Percentiles rank a stretch among this genome's conserved stretches.
phyloP scores from a whole-genome alignment of 2,113 vertebrate species.

The Proteles cristata region DNA sequence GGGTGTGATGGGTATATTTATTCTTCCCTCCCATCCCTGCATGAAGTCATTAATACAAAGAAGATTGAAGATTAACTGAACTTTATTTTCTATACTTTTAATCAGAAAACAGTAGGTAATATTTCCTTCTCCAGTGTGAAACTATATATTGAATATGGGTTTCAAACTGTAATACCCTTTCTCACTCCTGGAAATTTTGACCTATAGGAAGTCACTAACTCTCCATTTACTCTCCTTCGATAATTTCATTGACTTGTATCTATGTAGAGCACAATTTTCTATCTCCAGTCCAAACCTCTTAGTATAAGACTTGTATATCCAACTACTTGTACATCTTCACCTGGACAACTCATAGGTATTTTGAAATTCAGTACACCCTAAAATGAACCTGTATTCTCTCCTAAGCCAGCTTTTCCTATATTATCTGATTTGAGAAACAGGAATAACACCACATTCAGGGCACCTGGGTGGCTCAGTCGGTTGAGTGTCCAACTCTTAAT shows the following conservation, averaged over 20 bases:
- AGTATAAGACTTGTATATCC: background rate
- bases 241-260: background rate
- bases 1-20: background rate
- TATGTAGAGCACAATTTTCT: background rate
- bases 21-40: background rate
- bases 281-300: background rate
- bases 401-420: background rate
- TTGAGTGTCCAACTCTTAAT: no score
- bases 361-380: background rate
- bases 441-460: background rate
- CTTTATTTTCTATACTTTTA: background rate
- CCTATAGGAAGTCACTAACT: background rate
- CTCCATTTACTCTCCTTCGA: background rate
- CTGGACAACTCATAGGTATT: background rate
- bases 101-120: background rate
- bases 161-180: background rate
- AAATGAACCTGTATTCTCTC: background rate
- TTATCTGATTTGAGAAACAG: background rate
- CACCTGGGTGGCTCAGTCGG: no score
- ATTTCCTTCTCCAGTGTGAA: background rate
- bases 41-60: background rate
- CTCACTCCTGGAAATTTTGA: background rate
- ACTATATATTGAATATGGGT: background rate
- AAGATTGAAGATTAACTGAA: background rate
- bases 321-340: background rate